These are phyloP conservation scores for Chaenocephalus aceratus DNA, from an alignment of 2,113 vertebrate genomes.

Conservation along the genomic window DNA sequence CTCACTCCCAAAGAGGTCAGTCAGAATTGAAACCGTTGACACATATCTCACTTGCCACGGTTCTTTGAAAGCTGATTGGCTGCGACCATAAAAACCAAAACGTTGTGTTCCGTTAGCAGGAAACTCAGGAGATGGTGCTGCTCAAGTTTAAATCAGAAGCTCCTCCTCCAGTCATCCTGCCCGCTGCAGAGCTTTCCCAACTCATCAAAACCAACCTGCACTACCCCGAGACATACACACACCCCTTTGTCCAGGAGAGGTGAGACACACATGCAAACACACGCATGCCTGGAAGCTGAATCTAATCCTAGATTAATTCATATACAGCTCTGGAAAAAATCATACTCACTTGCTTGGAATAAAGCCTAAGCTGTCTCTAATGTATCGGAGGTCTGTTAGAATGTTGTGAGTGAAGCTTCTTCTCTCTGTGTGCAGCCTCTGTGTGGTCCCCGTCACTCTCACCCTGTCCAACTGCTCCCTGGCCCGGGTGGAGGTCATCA, in stretches of 20 bases:
- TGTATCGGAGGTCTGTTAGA: no score
- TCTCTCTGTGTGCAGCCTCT: slow-evolving; percentile 86
- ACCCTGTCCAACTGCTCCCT: slow-evolving; percentile 93
- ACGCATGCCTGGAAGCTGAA: no score
- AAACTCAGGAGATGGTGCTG: slow-evolving; percentile 92
- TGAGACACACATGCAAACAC: slow-evolving; percentile 54
- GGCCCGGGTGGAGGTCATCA: slow-evolving; percentile 92
- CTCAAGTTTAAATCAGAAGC: slow-evolving; percentile 92
- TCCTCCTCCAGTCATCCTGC: slow-evolving; percentile 82
- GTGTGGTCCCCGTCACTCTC: slow-evolving; percentile 94
- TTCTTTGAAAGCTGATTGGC: neutral
- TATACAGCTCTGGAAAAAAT: no score
- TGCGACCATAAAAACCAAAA: neutral
- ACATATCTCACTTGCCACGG: no score
- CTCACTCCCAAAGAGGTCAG: slow-evolving; percentile 92
- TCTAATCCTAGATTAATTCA: no score
- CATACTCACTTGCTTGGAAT: no score
- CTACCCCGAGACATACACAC: slow-evolving; percentile 93
- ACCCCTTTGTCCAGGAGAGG: slow-evolving; percentile 92
- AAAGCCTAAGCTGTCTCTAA: no score
- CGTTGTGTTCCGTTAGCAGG: slow-evolving; percentile 77
- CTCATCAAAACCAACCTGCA: slow-evolving; percentile 95
- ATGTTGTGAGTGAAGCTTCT: neutral
- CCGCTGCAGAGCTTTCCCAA: slow-evolving; percentile 92
- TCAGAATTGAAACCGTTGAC: no score